Evolutionary conservation across 2,888 invertebrate species (phyloP).

Genomic region (Achlya flavicornis): DNA sequence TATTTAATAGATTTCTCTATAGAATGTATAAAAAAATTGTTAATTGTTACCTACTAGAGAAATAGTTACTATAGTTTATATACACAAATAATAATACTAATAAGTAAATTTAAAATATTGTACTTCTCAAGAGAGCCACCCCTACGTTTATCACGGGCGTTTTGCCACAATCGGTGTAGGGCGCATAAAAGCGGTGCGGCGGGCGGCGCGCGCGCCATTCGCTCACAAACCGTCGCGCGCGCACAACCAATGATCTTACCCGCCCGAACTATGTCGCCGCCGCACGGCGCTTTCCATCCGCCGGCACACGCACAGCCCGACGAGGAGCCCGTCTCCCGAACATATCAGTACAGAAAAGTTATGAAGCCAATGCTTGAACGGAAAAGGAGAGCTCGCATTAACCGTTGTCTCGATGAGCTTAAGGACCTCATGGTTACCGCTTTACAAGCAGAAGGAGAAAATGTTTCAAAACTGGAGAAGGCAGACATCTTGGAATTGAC

Average conservation of each 20-base stretch:
- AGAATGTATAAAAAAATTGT: too few species aligned
- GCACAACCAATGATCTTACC: slow-evolving; percentile 76
- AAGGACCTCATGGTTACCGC: slow-evolving; percentile 95
- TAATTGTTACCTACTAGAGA: too few species aligned
- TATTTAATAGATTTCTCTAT: too few species aligned
- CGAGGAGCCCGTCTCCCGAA: slow-evolving; percentile 90
- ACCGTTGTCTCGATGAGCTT: slow-evolving; percentile 94
- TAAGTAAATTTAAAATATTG: slow-evolving; percentile 8
- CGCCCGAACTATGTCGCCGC: slow-evolving; percentile 79
- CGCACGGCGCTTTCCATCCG: slow-evolving; percentile 80
- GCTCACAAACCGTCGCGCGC: slow-evolving; percentile 76
- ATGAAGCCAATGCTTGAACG: slow-evolving; percentile 96
- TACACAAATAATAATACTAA: not conserved
- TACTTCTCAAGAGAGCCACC: slow-evolving; percentile 53
- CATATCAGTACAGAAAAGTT: slow-evolving; percentile 96
- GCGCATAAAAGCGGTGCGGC: slow-evolving; percentile 75
- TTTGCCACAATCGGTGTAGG: slow-evolving; percentile 82
- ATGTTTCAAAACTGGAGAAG: slow-evolving; percentile 93
- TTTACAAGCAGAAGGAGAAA: slow-evolving; percentile 93
- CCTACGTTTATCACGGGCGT: slow-evolving; percentile 82
- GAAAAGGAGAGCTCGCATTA: slow-evolving; percentile 93
- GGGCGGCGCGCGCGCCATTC: slow-evolving; percentile 78
- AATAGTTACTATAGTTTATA: too few species aligned
- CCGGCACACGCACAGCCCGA: slow-evolving; percentile 72
- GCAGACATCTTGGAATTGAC: slow-evolving; percentile 94